Base-by-base conservation (phyloP, 2,113 vertebrate genomes). In the Puma concolor region DNA sequence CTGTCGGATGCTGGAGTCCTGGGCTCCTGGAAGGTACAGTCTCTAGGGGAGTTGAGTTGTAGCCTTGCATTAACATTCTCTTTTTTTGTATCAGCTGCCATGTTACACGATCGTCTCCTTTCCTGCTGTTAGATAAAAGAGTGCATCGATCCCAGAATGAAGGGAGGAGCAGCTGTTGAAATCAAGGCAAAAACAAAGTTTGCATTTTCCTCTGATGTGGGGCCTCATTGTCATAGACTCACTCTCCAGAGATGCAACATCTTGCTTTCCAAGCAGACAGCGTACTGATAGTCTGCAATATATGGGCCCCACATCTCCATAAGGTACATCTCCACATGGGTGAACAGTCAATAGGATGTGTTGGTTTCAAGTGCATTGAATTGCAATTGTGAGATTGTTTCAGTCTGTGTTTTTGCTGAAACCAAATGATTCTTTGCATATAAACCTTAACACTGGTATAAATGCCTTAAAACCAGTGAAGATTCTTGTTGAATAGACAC, bases 401-500 rank as follows among this genome's bases (percentile, higher is more conserved):
- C 57, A 74, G 7, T 63, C 44, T 97, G 36, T 36, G 31, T 80
- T 96, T 96, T 96, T 48, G 12, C 57, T 88, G 67, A 96, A 84
- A 87, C 21, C 33, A 83, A 63, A 36, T 52, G 12, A 80, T 71
- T 81, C 80, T 38, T 76, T 83, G n/a, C 31, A 79, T 52, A n/a
- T 81, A 88, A 63, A 23, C 50, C 36, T 92, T 86, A 67, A 91
- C 71, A 89, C 60, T 31, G 52, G 71, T 60, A 36, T 9, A 36
- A 72, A 72, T 69, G n/a, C 54, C 16, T 92, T 57, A 86, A 71
- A 95, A 83, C 23, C 6, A 63, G n/a, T 50, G 41, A 83, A 13
- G n/a, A n/a, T 33, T 97, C 76, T 94, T 92, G 76, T 88, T 87
- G 66, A 94, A 29, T 27, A 96, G 88, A 86, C 16, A 83, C 33